Percentiles rank a stretch among this genome's conserved stretches.
Evolutionary conservation across 1,140 invertebrate species (phyloP).

Genomic region (Reticulitermes speratus): DNA sequence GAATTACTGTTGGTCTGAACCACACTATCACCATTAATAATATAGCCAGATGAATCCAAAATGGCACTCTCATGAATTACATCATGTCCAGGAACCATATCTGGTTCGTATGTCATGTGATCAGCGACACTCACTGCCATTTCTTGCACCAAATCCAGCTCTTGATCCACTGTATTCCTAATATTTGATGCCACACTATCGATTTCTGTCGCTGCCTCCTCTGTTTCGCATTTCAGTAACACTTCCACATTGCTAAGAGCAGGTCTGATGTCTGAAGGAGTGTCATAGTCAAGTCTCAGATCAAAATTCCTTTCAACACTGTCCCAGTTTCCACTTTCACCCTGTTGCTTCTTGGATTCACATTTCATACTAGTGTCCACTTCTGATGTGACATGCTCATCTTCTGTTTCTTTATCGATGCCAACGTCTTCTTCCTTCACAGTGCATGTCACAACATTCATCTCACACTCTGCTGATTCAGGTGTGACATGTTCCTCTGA

Average conservation of each 20-base stretch:
- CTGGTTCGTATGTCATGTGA: constrained; percentile 27
- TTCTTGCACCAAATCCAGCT: neutral
- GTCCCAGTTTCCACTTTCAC: neutral
- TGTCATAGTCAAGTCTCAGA: neutral
- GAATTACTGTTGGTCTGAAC: constrained; percentile 3
- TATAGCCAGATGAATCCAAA: constrained; percentile 11
- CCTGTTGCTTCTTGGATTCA: neutral
- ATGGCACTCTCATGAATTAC: constrained; percentile 30
- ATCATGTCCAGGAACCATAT: constrained; percentile 24
- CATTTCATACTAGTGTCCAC: neutral
- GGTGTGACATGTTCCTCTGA: neutral
- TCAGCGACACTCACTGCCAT: constrained; percentile 6
- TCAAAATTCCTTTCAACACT: neutral
- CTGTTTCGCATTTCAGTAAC: neutral
- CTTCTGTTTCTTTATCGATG: neutral
- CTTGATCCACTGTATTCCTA: neutral
- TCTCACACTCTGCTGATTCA: neutral
- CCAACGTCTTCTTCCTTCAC: neutral
- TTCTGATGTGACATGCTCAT: neutral
- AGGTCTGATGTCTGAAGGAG: neutral
- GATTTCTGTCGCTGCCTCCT: neutral
- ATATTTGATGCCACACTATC: neutral
- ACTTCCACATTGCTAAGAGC: neutral
- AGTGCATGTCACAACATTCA: neutral
- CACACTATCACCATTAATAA: neutral